Conservation (phyloP, 1,140 invertebrate genomes). For the Euschistus heros region DNA sequence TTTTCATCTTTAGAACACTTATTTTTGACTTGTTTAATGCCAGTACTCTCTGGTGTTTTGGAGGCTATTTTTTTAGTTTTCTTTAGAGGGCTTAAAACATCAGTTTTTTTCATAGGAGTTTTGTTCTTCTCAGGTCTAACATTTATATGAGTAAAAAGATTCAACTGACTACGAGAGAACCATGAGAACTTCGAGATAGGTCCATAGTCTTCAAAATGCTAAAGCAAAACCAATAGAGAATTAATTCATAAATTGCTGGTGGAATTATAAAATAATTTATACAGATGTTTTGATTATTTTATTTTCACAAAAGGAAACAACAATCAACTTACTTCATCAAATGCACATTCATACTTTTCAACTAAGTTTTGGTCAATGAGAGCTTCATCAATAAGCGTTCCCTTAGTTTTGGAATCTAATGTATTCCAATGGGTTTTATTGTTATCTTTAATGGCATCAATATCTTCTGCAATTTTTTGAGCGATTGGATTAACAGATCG, state of each 20-base stretch:
- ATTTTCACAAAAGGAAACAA: not conserved
- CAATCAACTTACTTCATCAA: slow-evolving; percentile 26
- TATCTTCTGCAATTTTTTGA: slow-evolving; percentile 53
- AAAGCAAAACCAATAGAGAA: slow-evolving; percentile 18
- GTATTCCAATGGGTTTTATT: slow-evolving; percentile 59
- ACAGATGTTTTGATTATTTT: not conserved
- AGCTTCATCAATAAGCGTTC: slow-evolving; percentile 60
- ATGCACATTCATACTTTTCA: slow-evolving; percentile 46
- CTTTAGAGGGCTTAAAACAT: slow-evolving; percentile 20
- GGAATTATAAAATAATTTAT: not conserved
- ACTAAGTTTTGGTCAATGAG: slow-evolving; percentile 62
- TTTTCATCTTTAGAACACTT: not conserved
- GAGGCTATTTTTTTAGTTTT: not conserved
- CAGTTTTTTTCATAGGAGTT: slow-evolving; percentile 24
- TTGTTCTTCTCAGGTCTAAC: slow-evolving; percentile 16
- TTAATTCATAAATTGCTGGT: not conserved
- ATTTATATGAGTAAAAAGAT: slow-evolving; percentile 38
- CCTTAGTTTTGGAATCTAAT: slow-evolving; percentile 52
- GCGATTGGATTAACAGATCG: slow-evolving; percentile 55
- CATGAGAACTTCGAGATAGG: slow-evolving; percentile 69
- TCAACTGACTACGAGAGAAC: slow-evolving; percentile 64
- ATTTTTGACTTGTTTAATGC: not conserved
- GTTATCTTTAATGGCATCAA: slow-evolving; percentile 50
- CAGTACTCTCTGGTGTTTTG: not conserved
- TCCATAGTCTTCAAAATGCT: slow-evolving; percentile 45